These are phyloP conservation scores for Tenthredo mesomela DNA, from an alignment of 2,888 invertebrate genomes.

Conservation along the genomic window DNA sequence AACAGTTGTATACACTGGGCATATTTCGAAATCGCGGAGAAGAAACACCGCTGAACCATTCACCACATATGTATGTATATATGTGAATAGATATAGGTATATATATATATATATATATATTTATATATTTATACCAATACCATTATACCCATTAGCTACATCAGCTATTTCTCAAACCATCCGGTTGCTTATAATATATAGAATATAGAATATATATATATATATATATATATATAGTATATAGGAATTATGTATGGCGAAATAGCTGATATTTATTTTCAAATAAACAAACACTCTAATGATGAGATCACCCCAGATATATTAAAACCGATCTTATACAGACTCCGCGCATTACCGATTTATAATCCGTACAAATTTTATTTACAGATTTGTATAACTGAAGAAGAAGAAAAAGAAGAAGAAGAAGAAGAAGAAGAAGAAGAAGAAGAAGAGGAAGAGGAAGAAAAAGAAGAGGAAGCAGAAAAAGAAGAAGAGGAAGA, in stretches of 20 bases:
- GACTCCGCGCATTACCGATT: neutral
- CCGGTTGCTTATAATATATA: neutral
- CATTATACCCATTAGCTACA: no score
- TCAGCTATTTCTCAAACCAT: no score
- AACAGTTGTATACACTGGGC: constrained; percentile 55
- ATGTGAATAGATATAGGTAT: no score
- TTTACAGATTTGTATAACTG: neutral
- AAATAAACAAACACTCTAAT: constrained; percentile 73
- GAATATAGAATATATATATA: neutral
- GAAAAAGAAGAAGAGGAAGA: no score
- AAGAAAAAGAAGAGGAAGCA: no score
- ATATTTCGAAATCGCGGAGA: constrained; percentile 57
- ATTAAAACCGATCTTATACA: constrained; percentile 23
- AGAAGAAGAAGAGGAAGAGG: no score
- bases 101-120: neutral
- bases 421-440: no score
- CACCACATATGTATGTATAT: neutral
- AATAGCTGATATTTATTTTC: constrained; percentile 70
- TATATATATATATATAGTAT: neutral
- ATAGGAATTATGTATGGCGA: constrained; percentile 58
- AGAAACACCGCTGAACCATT: neutral
- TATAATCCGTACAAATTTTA: neutral
- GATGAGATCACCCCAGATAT: constrained; percentile 68
- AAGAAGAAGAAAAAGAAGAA: neutral
- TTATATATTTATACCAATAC: neutral